phyloP scores from a whole-genome alignment of 2,113 vertebrate species.

The Vulpes lagopus region DNA sequence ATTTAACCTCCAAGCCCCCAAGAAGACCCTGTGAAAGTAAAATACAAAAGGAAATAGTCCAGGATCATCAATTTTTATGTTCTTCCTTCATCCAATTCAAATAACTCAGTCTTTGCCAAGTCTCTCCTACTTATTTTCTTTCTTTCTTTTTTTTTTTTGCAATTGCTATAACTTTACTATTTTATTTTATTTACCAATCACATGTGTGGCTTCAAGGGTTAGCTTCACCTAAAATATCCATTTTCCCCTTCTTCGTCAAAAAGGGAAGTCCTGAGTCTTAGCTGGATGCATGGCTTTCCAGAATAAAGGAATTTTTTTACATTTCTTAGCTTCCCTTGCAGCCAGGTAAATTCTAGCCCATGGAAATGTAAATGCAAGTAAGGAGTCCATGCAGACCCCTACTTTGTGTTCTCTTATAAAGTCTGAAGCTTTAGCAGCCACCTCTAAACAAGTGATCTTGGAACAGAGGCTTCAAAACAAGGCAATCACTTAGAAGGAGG shows the following conservation, averaged over 20 bases:
- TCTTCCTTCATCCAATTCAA: slow-evolving; percentile 17
- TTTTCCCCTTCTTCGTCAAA: not conserved
- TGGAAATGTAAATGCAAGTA: not conserved
- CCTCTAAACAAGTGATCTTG: slow-evolving; percentile 6
- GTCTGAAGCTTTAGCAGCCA: not conserved
- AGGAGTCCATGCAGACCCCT: not conserved
- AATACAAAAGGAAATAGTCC: not conserved
- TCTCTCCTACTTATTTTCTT: not conserved
- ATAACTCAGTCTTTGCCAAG: not conserved
- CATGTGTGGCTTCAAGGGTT: not conserved
- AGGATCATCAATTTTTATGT: not conserved
- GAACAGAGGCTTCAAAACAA: not conserved
- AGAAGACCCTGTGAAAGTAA: not conserved
- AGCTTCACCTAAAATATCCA: not conserved
- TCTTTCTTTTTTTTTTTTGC: not conserved
- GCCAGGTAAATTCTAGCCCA: not conserved
- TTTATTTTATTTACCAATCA: slow-evolving; percentile 50
- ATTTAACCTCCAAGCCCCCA: not conserved
- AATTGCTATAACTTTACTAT: not conserved
- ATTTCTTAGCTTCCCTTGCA: not conserved
- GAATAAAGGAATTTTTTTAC: not conserved
- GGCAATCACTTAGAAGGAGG: not conserved
- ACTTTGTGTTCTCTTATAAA: not conserved
- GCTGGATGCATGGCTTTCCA: not conserved
- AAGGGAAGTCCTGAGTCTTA: not conserved